Base-by-base conservation (phyloP, 2,888 invertebrate genomes). In the Xestia sexstrigata region DNA sequence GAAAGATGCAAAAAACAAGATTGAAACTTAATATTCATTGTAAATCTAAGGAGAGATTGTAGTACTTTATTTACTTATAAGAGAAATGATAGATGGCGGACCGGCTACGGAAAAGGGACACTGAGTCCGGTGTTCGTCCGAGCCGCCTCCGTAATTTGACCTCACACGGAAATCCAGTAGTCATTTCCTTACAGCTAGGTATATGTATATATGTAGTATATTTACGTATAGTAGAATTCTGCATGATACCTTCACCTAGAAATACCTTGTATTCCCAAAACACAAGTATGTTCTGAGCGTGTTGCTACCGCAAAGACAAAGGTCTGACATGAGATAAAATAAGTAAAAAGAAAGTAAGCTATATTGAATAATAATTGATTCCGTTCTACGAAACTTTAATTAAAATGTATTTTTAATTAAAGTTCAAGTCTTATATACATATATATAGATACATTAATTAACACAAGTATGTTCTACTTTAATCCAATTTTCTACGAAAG, bases 401-500 rank as follows among this genome's bases (percentile, higher is more conserved):
- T 9, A 20, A 62, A 20, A 58, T 26, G 17, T 17, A 30, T 17
- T 60, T 47, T 55, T n/a, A 13, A 55, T 55, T 55, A n/a, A 55
- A n/a, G 13, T 55, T 58, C 9, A 11, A 55, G 17, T 30, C 26
- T 26, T 17, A 71, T 3, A 8, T 30, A 9, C 11, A 26, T 35
- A 23, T 26, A 2, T 65, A 39, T 26, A 52, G n/a, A 39, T 13
- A 77, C 47, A 47, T 69, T 69, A 26, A 82, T 71, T 60, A 70
- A 70, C 26, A 60, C 60, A 45, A 58, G n/a, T 39, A 4, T 49
- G 42, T 52, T 63, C 26, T 20, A 74, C 26, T 70, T 70, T 52
- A 23, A 39, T 39, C 23, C 3, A 42, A 58, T 45, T 79, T 58
- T 55, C 47, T 30, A 52, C 52, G n/a, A 81, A 70, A 82, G 70